Conservation (phyloP, 1,140 invertebrate genomes). For the Batillaria attramentaria region DNA sequence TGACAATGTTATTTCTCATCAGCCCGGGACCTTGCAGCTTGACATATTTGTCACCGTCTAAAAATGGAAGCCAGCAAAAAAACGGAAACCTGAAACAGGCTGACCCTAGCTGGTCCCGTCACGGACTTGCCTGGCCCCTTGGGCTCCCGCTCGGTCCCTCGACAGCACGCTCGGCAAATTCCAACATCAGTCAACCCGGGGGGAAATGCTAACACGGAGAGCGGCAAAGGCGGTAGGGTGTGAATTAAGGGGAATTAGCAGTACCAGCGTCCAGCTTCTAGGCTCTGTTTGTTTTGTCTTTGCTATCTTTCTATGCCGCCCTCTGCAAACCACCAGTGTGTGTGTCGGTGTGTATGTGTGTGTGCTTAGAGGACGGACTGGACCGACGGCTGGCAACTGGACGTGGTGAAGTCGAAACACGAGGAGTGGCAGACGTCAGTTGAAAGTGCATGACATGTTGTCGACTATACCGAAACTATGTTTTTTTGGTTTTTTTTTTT, state of each 20-base stretch:
- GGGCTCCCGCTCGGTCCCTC: not conserved
- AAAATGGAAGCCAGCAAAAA: not conserved
- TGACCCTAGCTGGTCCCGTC: not conserved
- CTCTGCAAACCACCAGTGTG: conserved; percentile 20
- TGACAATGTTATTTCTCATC: too few relatives aligned
- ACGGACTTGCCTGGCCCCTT: not conserved
- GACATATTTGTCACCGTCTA: too few relatives aligned
- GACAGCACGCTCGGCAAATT: conserved; percentile 21
- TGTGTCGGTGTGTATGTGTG: too few relatives aligned
- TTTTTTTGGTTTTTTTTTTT: too few relatives aligned
- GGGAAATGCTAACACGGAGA: conserved; percentile 23
- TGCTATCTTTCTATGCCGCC: conserved; percentile 17
- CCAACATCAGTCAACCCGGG: not conserved
- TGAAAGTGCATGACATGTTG: too few relatives aligned
- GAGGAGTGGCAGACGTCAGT: too few relatives aligned
- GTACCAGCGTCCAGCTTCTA: conserved; percentile 15
- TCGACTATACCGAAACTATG: too few relatives aligned
- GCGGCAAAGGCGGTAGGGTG: conserved; percentile 22
- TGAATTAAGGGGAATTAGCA: conserved; percentile 27
- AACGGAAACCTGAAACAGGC: not conserved
- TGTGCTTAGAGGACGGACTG: too few relatives aligned
- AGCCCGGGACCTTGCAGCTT: too few relatives aligned
- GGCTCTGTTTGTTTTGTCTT: conserved; percentile 33
- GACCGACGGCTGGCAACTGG: too few relatives aligned
- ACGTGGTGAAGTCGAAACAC: too few relatives aligned